Conservation (phyloP, 1,140 invertebrate genomes). For the Akabosia matsudoensis region DNA sequence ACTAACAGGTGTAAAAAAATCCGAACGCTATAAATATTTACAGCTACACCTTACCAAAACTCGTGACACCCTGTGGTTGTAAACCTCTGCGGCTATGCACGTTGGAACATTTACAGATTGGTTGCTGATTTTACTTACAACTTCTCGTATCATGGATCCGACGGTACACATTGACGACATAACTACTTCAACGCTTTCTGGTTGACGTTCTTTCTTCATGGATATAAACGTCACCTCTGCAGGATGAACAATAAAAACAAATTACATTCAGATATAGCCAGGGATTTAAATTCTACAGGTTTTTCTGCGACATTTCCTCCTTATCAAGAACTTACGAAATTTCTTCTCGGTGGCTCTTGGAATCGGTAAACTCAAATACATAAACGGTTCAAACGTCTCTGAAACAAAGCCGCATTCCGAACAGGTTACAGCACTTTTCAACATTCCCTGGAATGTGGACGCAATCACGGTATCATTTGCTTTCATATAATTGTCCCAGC, state of each 20-base stretch:
- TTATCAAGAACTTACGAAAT: constrained; percentile 53
- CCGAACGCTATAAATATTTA: neutral
- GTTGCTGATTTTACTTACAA: constrained; percentile 53
- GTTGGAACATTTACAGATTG: constrained; percentile 51
- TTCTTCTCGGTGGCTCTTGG: constrained; percentile 66
- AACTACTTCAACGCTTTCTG: constrained; percentile 61
- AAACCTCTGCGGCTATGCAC: constrained; percentile 63
- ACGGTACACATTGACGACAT: constrained; percentile 63
- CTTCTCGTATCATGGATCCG: constrained; percentile 58
- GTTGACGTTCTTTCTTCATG: constrained; percentile 53
- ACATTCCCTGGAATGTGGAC: constrained; percentile 65
- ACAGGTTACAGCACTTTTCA: constrained; percentile 69
- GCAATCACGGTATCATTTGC: constrained; percentile 59
- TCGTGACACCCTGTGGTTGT: constrained; percentile 62
- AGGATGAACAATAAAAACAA: constrained; percentile 41
- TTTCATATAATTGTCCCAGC: constrained; percentile 62
- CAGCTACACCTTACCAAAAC: constrained; percentile 46
- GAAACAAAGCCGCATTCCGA: constrained; percentile 65
- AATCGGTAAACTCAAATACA: constrained; percentile 69
- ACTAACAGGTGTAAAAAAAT: neutral
- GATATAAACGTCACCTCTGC: constrained; percentile 62
- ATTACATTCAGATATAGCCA: constrained; percentile 16
- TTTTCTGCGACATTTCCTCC: too few species aligned
- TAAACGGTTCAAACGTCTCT: constrained; percentile 70
- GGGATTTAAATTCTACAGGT: too few species aligned